These are phyloP conservation scores for Amyelois transitella DNA, from an alignment of 1,140 invertebrate genomes.

Conservation along the genomic window DNA sequence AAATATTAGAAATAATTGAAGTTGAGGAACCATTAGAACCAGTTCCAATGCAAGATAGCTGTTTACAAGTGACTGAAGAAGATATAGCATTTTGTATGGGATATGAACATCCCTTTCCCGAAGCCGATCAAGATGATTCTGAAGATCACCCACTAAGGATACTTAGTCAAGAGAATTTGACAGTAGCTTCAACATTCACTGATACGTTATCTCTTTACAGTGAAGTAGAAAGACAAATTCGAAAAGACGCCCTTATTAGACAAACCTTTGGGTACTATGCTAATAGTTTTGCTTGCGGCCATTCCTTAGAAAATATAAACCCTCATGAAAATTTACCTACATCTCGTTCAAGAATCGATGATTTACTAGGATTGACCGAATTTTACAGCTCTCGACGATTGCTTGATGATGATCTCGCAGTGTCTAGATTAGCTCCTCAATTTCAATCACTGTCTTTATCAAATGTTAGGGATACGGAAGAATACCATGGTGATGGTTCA, in stretches of 20 bases:
- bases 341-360: conserved; percentile 57
- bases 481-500: conserved; percentile 81
- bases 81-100: conserved; percentile 92
- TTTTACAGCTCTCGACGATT: conserved; percentile 53
- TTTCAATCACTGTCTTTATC: conserved; percentile 83
- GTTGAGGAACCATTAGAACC: conserved; percentile 86
- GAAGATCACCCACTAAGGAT: conserved; percentile 90
- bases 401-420: conserved; percentile 37
- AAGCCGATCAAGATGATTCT: conserved; percentile 78
- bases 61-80: conserved; percentile 92
- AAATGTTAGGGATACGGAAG: conserved; percentile 80
- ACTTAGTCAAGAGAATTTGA: conserved; percentile 92
- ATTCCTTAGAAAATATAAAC: conserved; percentile 35
- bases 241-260: conserved; percentile 64
- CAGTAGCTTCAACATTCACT: conserved; percentile 90
- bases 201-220: conserved; percentile 86
- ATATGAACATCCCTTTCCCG: conserved; percentile 81
- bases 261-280: conserved; percentile 66
- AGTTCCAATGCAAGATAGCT: conserved; percentile 87
- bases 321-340: conserved; percentile 56
- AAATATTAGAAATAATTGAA: conserved; percentile 88
- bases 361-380: conserved; percentile 52
- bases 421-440: conserved; percentile 55
- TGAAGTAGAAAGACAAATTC: conserved; percentile 79
- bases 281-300: conserved; percentile 51